Evolutionary conservation across 2,888 invertebrate genomes (phyloP).

Genomic region (Aplocera efformata): DNA sequence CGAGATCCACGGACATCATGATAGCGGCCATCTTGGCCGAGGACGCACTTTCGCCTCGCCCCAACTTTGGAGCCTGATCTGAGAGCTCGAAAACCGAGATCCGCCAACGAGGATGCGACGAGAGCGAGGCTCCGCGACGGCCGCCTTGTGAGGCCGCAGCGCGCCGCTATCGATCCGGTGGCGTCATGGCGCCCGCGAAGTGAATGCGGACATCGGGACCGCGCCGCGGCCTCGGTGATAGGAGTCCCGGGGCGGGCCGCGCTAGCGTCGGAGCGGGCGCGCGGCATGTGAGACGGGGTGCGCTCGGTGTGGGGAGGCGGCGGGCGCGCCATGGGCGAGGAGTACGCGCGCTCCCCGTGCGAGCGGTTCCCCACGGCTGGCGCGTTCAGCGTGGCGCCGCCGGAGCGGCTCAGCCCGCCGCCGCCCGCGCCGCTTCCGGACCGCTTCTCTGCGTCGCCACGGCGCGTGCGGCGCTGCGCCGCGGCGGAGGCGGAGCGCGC

Average conservation of each 20-base stretch:
- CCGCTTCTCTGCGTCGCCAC: constrained; percentile 78
- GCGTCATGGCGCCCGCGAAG: constrained; percentile 73
- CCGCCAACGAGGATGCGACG: constrained; percentile 55
- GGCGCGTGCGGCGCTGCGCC: constrained; percentile 83
- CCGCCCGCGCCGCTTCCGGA: constrained; percentile 83
- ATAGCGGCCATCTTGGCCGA: constrained; percentile 77
- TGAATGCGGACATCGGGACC: constrained; percentile 76
- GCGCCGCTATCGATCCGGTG: constrained; percentile 74
- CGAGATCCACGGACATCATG: constrained; percentile 67
- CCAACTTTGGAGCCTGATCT: constrained; percentile 64
- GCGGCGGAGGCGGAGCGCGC: constrained; percentile 85
- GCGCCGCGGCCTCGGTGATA: constrained; percentile 62
- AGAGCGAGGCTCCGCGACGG: constrained; percentile 57
- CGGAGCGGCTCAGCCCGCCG: constrained; percentile 83
- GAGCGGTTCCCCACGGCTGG: constrained; percentile 79
- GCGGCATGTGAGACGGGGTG: constrained; percentile 73
- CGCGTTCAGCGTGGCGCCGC: constrained; percentile 82
- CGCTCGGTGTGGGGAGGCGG: constrained; percentile 59
- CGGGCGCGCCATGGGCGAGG: constrained; percentile 78
- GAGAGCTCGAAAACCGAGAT: constrained; percentile 44
- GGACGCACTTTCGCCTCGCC: constrained; percentile 77
- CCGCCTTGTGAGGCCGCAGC: constrained; percentile 66
- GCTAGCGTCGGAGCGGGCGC: constrained; percentile 63
- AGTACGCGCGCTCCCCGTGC: constrained; percentile 78
- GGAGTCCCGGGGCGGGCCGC: constrained; percentile 51